Conservation (phyloP, 2,888 invertebrate species). For the Temnothorax ravouxi region DNA sequence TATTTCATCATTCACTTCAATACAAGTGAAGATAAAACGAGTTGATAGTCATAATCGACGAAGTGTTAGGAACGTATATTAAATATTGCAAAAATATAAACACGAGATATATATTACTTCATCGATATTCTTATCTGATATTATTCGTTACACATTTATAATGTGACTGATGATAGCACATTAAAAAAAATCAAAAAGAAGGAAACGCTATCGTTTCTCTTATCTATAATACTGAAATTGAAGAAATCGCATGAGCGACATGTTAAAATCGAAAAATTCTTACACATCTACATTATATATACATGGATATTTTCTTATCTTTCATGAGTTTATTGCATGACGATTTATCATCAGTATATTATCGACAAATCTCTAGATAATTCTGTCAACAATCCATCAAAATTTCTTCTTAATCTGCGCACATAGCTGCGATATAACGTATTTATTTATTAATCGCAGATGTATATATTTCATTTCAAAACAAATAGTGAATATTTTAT, state of each 20-base stretch:
- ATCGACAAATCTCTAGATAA: conserved; percentile 42
- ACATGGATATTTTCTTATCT: conserved; percentile 19
- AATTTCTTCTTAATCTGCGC: conserved; percentile 20
- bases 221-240: conserved; percentile 36
- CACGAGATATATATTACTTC: conserved; percentile 5
- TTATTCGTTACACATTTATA: conserved; percentile 25
- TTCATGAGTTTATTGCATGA: conserved; percentile 21
- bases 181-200: conserved; percentile 21
- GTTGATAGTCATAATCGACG: background rate
- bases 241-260: conserved; percentile 38
- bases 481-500: conserved; percentile 22
- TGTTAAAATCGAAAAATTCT: conserved; percentile 24
- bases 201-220: conserved; percentile 27
- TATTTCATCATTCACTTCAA: conserved; percentile 11
- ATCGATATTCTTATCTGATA: conserved; percentile 22
- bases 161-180: background rate
- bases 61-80: conserved; percentile 11
- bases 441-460: background rate
- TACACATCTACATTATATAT: conserved; percentile 12
- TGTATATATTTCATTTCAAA: background rate
- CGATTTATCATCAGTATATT: conserved; percentile 5
- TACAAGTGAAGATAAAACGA: conserved; percentile 8
- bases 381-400: background rate
- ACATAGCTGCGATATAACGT: background rate
- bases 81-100: conserved; percentile 15